phyloP scores from a whole-genome alignment of 1,140 invertebrate genomes.

The Heterodera carotae region DNA sequence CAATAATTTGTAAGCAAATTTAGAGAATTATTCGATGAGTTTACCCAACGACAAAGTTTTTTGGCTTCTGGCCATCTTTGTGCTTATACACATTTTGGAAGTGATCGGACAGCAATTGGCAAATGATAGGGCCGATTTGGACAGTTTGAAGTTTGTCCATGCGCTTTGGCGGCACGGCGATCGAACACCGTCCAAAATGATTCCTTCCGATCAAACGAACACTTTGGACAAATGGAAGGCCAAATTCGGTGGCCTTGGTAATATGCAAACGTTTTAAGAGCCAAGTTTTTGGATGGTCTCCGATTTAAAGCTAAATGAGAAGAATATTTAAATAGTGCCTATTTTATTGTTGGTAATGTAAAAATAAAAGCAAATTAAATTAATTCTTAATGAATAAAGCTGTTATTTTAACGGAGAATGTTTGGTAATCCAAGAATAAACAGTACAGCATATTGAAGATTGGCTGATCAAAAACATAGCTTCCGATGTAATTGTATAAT shows the following conservation, averaged over 20 bases:
- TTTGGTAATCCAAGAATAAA: too few species aligned
- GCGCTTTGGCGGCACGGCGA: conserved; percentile 18
- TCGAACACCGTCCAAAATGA: not conserved
- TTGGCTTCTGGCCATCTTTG: not conserved
- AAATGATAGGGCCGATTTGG: conserved; percentile 7
- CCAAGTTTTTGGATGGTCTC: not conserved
- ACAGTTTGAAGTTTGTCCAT: conserved; percentile 5
- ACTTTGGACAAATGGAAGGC: conserved; percentile 14
- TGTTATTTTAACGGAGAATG: too few species aligned
- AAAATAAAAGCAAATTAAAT: too few species aligned
- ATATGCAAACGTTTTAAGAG: too few species aligned
- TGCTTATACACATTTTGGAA: not conserved
- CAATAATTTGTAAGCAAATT: not conserved
- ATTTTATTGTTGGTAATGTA: too few species aligned
- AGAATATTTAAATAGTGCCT: too few species aligned
- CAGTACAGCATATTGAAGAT: too few species aligned
- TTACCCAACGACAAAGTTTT: not conserved
- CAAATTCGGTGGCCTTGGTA: not conserved
- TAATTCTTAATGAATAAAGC: too few species aligned
- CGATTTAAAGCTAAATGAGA: too few species aligned
- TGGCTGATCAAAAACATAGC: too few species aligned
- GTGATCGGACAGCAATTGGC: not conserved
- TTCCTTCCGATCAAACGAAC: conserved; percentile 21
- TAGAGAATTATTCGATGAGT: not conserved
- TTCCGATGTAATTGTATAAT: too few species aligned